Evolutionary conservation across 1,140 invertebrate genomes (phyloP), one percentile per base, ranked within the genome.

Genomic region (Heliconius congener): DNA sequence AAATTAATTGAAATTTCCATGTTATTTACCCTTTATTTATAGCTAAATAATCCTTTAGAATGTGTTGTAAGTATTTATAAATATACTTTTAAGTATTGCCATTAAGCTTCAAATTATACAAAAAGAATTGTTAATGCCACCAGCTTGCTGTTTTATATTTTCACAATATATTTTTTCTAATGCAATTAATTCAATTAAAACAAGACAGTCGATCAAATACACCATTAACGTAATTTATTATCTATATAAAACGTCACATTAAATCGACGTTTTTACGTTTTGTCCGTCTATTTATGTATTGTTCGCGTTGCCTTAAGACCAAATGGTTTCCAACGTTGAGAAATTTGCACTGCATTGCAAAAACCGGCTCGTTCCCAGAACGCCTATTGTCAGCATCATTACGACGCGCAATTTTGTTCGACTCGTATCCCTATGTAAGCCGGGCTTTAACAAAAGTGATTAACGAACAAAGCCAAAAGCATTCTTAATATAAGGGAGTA

Each of bases 361-460:
- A 93, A 93, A 90, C 84, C 85, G 84, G 75, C 80, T 85, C 77
- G 84, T 85, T 92, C 90, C 84, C 86, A 87, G 91, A 93, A 92
- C 83, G 81, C 81, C 90, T 91, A 91, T 93, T 93, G 91, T 93
- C 84, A 87, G 80, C 86, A 84, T 88, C 84, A 88, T 89, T 90
- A 88, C 86, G 82, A 85, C 89, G 86, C 84, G 88, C 91, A 91
- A 92, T 91, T 92, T 90, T 88, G 87, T 86, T 82, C 84, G 87
- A 88, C 88, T 86, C 82, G 81, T 86, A 90, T 88, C 89, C 90
- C 89, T 91, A 91, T 91, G 86, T 91, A 90, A 90, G 87, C 85
- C 82, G 83, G 73, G 81, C 39, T 80, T 80, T 77, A 78, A 81
- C 80, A 81, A 83, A 85, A 84, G 83, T 81, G 83, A 55, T 85